Base-by-base conservation (phyloP, 1,140 invertebrate species). In the Plodia interpunctella region DNA sequence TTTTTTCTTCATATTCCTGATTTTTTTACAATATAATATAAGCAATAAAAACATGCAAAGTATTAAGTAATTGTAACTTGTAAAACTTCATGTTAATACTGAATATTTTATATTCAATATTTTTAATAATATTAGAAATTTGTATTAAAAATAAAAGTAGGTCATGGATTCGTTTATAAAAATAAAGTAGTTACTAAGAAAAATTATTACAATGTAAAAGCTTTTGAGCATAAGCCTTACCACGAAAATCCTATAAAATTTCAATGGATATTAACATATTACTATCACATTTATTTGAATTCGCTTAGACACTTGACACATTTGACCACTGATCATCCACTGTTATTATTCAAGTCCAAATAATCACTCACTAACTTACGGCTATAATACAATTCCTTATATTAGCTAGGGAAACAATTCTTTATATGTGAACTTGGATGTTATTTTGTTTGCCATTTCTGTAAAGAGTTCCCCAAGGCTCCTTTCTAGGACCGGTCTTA, bases 391-490 rank as follows among this genome's bases (percentile, higher is more conserved):
- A 51, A 20, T 51, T 51, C 1, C 10, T 51, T 51, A 6, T 49
- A 51, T 51, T 13, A 51, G 67, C 87, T 73, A 91, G 25, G 91
- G 91, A 72, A 94, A 94, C 18, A 94, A 74, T 86, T 94, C 93
- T 57, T 94, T 88, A 71, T 94, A 94, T 8, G 93, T 93, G 74
- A 94, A 94, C 59, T 91, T 91, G 11, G 91, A 88, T 0, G 93
- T 93, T 49, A 94, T 93, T 72, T 93, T 94, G 68, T 94, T 94
- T 0, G 93, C 91, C 60, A 94, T 92, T 21, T 92, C 90, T 0
- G 93, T 94, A 69, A 94, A 94, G 25, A 94, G 90, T 28, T 93
- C 91, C 9, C 91, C 90, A 9, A 94, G 87, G 13, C 92, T 90
- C 32, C 87, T 83, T 71, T 94, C 93, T 60, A 94, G 65, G 4